Base-by-base conservation (phyloP, 2,113 vertebrate species). In the Percopsis transmontana region DNA sequence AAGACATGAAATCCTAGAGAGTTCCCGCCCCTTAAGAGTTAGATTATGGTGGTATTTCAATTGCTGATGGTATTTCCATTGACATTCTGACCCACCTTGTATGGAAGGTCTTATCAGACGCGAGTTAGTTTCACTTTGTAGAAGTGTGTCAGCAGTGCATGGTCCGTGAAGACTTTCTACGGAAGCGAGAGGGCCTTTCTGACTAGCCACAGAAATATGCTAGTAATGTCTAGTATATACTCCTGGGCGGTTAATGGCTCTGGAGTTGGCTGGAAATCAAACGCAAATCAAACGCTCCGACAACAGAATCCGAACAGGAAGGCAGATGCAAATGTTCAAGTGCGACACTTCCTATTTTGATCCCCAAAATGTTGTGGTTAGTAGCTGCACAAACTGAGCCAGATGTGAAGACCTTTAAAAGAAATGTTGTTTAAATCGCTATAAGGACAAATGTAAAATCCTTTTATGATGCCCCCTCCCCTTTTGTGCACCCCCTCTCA, bases 301-400 rank as follows among this genome's bases (percentile, higher is more conserved):
- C 16, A 54, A 13, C 44, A 20, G 13, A 50, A 38, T 51, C 56
- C 68, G 54, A 78, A 59, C 68, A 69, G 77, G 77, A 81, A 79
- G 27, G 27, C 27, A 33, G 27, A 33, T 33, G 27, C 27, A 33
- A 33, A 33, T 33, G 27, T 33, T 4, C 27, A n/a, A n/a, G n/a
- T 33, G 27, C 5, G 8, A 33, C n/a, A n/a, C n/a, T n/a, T n/a
- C n/a, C n/a, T 33, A 33, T 33, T 33, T 4, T 7, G 27, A 33
- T 33, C 27, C 27, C 27, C 27, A 33, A 33, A 33, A 33, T 33
- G 5, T 7, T 33, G 27, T 33, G 27, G 4, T 33, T 33, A 7
- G 27, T 33, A 33, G 27, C 27, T 4, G 5, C 27, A 33, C 27
- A 33, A 6, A 7, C 27, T 33, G 5, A 33, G 27, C 27, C 5